Percentiles rank a stretch among this genome's conserved stretches.
Conservation (phyloP, 2,113 vertebrate species). For the Odocoileus virginianus region DNA sequence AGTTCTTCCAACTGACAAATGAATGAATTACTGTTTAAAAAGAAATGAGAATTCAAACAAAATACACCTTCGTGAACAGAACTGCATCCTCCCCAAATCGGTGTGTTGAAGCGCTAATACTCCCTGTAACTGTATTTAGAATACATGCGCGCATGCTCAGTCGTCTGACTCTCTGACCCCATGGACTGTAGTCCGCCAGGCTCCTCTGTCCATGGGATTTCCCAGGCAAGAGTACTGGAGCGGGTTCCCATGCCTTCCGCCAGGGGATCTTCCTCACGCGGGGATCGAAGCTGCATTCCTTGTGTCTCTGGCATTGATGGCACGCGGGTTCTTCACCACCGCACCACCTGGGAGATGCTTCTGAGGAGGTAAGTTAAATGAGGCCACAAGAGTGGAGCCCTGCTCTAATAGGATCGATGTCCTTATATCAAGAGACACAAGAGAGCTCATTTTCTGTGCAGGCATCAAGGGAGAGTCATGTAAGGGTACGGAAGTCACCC, state of each 20-base stretch:
- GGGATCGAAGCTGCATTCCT: not conserved
- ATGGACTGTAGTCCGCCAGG: accelerated
- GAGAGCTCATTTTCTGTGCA: not conserved
- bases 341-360: not conserved
- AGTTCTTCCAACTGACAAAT: not conserved
- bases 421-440: not conserved
- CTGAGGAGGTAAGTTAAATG: not conserved
- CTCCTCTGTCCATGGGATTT: not conserved
- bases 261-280: not conserved
- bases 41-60: not conserved
- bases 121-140: not conserved
- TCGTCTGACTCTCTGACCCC: accelerated
- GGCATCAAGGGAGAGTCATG: not conserved
- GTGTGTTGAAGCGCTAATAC: not conserved
- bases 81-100: not conserved
- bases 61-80: not conserved
- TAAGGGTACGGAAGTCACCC: accelerated
- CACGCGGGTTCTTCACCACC: not conserved
- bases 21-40: not conserved
- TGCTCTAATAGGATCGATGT: too few relatives aligned
- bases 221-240: not conserved
- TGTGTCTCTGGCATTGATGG: accelerated
- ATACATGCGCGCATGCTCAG: accelerated
- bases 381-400: too few relatives aligned
- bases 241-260: not conserved